Conservation (phyloP, 2,888 invertebrate species). For the Leptopilina syphax region DNA sequence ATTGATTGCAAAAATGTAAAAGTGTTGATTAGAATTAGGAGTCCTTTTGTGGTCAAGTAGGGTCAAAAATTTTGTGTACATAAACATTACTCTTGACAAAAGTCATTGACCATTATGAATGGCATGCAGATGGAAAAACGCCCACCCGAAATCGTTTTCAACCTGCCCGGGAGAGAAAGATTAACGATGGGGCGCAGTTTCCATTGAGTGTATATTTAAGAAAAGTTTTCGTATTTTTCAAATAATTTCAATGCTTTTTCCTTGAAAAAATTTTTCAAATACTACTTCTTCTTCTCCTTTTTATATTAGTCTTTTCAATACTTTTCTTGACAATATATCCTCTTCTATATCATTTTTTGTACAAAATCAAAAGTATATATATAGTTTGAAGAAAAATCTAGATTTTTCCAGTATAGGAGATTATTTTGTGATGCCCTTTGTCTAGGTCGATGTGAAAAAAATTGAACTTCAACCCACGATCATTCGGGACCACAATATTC, state of each 20-base stretch:
- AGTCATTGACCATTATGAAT: conserved; percentile 65
- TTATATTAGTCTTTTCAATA: background rate
- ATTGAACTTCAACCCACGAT: conserved; percentile 39
- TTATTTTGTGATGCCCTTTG: background rate
- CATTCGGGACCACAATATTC: conserved; percentile 35
- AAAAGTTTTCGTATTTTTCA: background rate
- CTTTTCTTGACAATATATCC: background rate
- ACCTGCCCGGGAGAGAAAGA: conserved; percentile 49
- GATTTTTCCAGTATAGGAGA: background rate
- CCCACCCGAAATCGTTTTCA: conserved; percentile 48
- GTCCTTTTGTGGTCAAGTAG: background rate
- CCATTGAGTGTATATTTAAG: conserved; percentile 18
- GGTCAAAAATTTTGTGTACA: background rate
- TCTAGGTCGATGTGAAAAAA: background rate
- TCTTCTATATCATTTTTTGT: background rate
- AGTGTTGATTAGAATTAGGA: background rate
- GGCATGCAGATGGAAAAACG: conserved; percentile 44
- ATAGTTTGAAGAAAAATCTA: background rate
- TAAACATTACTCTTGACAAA: conserved; percentile 34
- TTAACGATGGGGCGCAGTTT: conserved; percentile 36
- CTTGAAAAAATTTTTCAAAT: background rate
- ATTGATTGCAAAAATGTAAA: background rate
- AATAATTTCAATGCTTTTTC: background rate
- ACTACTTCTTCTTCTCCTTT: background rate
- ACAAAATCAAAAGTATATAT: background rate